Evolutionary conservation across 2,797 vertebrate genomes (phyloP).

Genomic region (Apogon talboti): DNA sequence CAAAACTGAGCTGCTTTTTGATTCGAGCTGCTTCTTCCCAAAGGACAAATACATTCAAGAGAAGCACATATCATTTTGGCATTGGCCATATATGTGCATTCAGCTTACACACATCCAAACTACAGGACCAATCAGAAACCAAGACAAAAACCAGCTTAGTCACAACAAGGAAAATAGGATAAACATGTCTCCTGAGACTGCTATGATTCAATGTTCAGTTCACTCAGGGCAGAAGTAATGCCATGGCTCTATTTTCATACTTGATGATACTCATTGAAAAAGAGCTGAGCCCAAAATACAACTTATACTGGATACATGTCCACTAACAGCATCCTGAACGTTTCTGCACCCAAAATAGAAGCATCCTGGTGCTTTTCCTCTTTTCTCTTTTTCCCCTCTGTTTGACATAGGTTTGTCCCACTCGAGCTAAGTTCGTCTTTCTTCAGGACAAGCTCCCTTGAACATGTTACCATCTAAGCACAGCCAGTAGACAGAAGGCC

Average conservation of each 20-base stretch:
- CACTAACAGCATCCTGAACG: too few relatives aligned
- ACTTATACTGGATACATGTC: too few relatives aligned
- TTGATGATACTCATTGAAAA: too few relatives aligned
- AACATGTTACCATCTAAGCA: constrained; percentile 15
- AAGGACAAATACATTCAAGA: not conserved
- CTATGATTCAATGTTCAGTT: too few relatives aligned
- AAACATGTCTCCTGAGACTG: not conserved
- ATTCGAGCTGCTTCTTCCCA: not conserved
- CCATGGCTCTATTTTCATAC: too few relatives aligned
- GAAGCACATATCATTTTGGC: not conserved
- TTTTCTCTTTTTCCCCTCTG: not conserved
- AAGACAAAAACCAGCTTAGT: not conserved
- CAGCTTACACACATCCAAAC: too few relatives aligned
- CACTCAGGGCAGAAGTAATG: too few relatives aligned
- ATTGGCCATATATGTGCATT: not conserved
- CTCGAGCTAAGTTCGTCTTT: constrained; percentile 22
- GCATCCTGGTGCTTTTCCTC: not conserved
- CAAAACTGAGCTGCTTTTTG: not conserved
- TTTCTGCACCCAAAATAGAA: not conserved
- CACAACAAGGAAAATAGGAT: not conserved
- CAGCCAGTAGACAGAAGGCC: constrained; percentile 35
- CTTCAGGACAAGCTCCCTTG: constrained; percentile 25
- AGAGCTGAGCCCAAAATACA: too few relatives aligned
- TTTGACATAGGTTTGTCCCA: constrained; percentile 17
- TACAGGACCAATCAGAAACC: too few relatives aligned